Conservation (phyloP, 2,113 vertebrate genomes). For the Pangasianodon hypophthalmus region DNA sequence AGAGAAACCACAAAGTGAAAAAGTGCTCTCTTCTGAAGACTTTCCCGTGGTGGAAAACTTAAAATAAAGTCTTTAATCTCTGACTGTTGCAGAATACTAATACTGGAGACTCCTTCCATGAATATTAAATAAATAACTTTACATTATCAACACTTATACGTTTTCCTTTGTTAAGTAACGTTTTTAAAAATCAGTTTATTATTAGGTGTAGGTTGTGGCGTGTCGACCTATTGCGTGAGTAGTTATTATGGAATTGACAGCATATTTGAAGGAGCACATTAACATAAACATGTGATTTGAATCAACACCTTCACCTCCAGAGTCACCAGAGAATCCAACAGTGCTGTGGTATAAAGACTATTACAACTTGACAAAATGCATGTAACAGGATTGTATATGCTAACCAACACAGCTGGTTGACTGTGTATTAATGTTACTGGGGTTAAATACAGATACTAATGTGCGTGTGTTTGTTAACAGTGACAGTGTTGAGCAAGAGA, state of each 20-base stretch:
- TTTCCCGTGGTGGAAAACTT: background rate
- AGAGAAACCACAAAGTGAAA: background rate
- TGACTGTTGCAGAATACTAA: background rate
- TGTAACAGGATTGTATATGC: background rate
- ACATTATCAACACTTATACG: background rate
- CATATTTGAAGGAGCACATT: background rate
- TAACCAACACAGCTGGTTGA: background rate
- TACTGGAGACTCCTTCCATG: background rate
- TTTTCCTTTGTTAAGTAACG: background rate
- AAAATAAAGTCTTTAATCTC: background rate
- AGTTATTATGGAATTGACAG: background rate
- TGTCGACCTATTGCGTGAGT: background rate
- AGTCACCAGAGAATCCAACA: background rate
- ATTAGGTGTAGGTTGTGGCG: background rate
- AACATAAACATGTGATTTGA: background rate
- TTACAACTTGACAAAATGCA: background rate
- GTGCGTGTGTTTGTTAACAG: constrained; percentile 63
- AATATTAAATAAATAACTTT: background rate
- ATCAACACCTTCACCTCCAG: background rate
- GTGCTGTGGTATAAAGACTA: background rate
- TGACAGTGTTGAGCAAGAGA: constrained; percentile 80
- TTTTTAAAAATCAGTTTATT: background rate
- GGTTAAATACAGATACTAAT: constrained; percentile 7
- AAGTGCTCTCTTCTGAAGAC: background rate
- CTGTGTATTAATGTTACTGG: background rate